Evolutionary conservation across 2,797 vertebrate species (phyloP), one percentile per base, ranked within the genome.

Genomic region (Rhynchotus rufescens): DNA sequence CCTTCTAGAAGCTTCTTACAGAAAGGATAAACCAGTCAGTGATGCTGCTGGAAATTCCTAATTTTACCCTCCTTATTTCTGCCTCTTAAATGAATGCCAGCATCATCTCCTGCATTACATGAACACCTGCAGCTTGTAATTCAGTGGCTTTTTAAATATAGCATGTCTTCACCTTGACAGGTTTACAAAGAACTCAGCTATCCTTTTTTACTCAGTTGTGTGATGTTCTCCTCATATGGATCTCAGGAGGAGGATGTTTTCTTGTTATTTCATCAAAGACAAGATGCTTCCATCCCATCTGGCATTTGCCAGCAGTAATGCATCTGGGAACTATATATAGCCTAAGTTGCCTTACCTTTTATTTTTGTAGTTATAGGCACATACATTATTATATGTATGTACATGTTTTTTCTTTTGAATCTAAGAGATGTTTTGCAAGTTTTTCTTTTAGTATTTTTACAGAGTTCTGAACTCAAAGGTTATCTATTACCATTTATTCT

Each of bases 191-290:
- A 80, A 77, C 82, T 36, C 17, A 67, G 47, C 30, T 9, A 52
- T 34, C 16, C 16, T 66, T 10, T 74, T 82, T 36, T 40, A 20
- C 44, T 74, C 42, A 76, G 5, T 15, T 0, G 0, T 4, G 3
- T 67, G 38, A 67, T 15, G 12, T 5, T 75, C 22, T 57, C 38
- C 42, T 80, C 12, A 34, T 89, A 62, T 32, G 67, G 61, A 77
- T 10, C 25, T 80, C 66, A 74, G 28, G 10, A 72, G 36, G 26
- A 42, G 40, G 36, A 42, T 72, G 38, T 6, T 78, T 75, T 54
- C 49, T 62, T 77, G 23, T 57, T 26, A 60, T 11, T 57, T 74
- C 42, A 81, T 66, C 34, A 64, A 87, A 61, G 44, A 57, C 12
- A 0, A 89, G 90, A 87, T 45, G 32, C 15, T 65, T 82, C 75